Conservation (phyloP, 2,113 vertebrate genomes). For the Anhinga anhinga region DNA sequence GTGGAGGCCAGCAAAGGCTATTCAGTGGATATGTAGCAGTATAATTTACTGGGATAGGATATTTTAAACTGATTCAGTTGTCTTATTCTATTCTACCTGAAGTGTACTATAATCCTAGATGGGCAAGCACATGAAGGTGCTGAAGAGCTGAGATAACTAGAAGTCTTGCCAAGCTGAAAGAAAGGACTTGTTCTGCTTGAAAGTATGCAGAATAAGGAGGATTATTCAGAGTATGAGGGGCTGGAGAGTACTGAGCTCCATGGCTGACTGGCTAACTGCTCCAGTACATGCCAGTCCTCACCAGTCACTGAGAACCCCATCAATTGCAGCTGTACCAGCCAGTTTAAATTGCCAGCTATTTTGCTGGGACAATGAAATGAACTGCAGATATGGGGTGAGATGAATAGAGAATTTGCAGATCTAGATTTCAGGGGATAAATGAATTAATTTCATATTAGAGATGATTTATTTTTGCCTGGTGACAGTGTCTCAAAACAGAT, state of each 20-base stretch:
- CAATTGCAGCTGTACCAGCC: not conserved
- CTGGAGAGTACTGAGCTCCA: not conserved
- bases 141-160: not conserved
- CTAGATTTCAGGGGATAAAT: not conserved
- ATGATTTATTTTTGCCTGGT: not conserved
- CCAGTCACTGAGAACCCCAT: not conserved
- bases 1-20: not conserved
- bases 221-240: not conserved
- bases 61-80: not conserved
- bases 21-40: not conserved
- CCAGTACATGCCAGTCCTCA: not conserved
- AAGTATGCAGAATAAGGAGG: not conserved
- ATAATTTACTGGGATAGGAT: not conserved
- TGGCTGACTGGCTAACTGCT: not conserved
- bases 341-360: not conserved
- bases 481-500: not conserved
- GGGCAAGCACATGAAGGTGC: not conserved
- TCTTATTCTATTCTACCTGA: not conserved
- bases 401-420: not conserved
- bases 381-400: not conserved
- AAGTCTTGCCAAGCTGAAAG: not conserved
- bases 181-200: not conserved
- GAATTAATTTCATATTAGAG: not conserved
- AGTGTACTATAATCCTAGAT: not conserved
- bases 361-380: not conserved